Percentiles rank a stretch among this genome's conserved stretches.
Evolutionary conservation across 2,888 invertebrate species (phyloP).

Genomic region (Trachelus iudaicus): DNA sequence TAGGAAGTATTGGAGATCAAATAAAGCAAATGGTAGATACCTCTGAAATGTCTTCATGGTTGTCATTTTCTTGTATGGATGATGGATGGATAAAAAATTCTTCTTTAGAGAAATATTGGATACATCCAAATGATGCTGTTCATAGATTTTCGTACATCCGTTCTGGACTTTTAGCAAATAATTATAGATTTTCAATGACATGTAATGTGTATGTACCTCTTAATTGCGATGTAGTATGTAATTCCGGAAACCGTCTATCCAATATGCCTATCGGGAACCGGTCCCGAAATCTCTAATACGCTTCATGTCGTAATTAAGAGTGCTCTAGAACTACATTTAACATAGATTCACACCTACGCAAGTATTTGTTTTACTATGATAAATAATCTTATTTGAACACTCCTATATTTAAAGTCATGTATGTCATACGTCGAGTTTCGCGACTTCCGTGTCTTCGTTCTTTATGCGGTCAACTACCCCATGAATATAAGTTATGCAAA

Average conservation of each 20-base stretch:
- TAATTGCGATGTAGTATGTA: neutral
- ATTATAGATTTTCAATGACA: neutral
- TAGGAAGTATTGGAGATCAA: neutral
- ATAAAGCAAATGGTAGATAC: neutral
- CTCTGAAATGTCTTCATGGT: neutral
- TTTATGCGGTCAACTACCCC: neutral
- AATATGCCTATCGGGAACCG: conserved; percentile 8
- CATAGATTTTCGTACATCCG: neutral
- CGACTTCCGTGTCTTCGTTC: neutral
- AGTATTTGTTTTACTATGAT: neutral
- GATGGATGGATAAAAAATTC: neutral
- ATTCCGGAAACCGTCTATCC: neutral
- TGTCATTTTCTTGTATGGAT: neutral
- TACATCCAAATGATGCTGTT: neutral
- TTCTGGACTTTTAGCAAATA: neutral
- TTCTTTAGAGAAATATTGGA: neutral
- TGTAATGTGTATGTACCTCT: neutral
- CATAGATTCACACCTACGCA: neutral
- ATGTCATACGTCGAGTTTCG: neutral
- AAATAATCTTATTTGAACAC: neutral
- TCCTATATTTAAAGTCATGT: neutral
- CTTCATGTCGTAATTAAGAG: conserved; percentile 16
- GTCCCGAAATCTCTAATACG: conserved; percentile 17
- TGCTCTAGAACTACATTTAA: conserved; percentile 19
- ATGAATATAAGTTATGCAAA: neutral